A percentile compares a stretch with the other conserved stretches of the same genome.
phyloP scores from a whole-genome alignment of 2,797 vertebrate species.

The Heteromormyrus szaboi region DNA sequence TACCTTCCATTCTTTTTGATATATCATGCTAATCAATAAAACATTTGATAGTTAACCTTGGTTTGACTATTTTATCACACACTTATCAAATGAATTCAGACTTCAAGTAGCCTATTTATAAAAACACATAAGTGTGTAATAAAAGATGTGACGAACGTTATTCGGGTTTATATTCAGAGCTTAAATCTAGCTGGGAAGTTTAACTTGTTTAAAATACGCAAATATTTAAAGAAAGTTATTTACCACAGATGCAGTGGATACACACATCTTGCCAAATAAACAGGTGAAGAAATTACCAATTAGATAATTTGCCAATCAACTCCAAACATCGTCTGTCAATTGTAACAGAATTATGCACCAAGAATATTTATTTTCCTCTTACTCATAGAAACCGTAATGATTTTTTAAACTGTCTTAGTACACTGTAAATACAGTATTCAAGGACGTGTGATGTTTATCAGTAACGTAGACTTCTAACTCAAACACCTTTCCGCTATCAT shows the following conservation, averaged over 20 bases:
- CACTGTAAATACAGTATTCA: not conserved
- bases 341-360: not conserved
- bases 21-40: not conserved
- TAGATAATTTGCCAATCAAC: not conserved
- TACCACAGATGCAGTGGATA: not conserved
- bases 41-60: not conserved
- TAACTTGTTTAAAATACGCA: not conserved
- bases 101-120: not conserved
- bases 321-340: not conserved
- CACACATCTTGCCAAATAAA: not conserved
- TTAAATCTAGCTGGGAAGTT: not conserved
- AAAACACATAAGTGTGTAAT: not conserved
- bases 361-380: not conserved
- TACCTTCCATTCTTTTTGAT: not conserved
- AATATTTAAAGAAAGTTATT: not conserved
- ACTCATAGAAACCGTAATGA: not conserved
- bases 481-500: not conserved
- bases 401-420: not conserved
- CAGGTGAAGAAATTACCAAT: not conserved
- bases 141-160: not conserved
- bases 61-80: not conserved
- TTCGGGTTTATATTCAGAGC: not conserved
- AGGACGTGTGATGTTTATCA: not conserved
- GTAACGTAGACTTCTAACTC: not conserved
- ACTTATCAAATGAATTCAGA: not conserved